Evolutionary conservation across 2,888 invertebrate species (phyloP), one percentile per base, ranked within the genome.

Genomic region (Trisateles emortualis): DNA sequence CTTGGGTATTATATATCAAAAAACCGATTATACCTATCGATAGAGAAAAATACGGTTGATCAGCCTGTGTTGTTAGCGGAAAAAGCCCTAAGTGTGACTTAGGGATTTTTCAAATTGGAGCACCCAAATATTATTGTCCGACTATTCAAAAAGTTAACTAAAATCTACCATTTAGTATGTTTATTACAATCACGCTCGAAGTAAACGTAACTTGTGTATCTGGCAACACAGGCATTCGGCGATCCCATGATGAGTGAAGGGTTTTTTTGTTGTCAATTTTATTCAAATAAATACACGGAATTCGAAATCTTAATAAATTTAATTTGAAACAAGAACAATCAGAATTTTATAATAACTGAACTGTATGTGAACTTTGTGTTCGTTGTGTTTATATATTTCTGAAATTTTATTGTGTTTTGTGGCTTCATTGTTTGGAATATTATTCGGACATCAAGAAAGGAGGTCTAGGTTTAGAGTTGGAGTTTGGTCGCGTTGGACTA

Each of bases 181-280:
- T n/a, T n/a, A n/a, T n/a, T n/a, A n/a, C n/a, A n/a, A n/a, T n/a
- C n/a, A n/a, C n/a, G n/a, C n/a, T n/a, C n/a, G n/a, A n/a, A 61
- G 10, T 19, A 35, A 35, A 13, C 26, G 2, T 13, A 16, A 0
- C 26, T 16, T 8, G 30, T 36, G 14, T 3, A 17, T 36, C 16
- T 59, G 38, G 66, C 58, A 73, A 71, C 58, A 54, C 51, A 61
- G 56, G 50, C 55, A 50, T 47, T 56, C 52, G 49, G 44, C 52
- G 51, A 53, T 52, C 61, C 33, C 45, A 36, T 48, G 43, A 44
- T 39, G 57, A 66, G 66, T 57, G 68, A 63, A 56, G 43, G 64
- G 46, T 35, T 60, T 26, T n/a, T 68, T 75, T 76, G 76, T 74
- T 77, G 72, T 78, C 72, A 74, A 75, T 64, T 64, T 63, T 62